Base-by-base conservation (phyloP, 2,113 vertebrate genomes). In the Corythornis cristatus region DNA sequence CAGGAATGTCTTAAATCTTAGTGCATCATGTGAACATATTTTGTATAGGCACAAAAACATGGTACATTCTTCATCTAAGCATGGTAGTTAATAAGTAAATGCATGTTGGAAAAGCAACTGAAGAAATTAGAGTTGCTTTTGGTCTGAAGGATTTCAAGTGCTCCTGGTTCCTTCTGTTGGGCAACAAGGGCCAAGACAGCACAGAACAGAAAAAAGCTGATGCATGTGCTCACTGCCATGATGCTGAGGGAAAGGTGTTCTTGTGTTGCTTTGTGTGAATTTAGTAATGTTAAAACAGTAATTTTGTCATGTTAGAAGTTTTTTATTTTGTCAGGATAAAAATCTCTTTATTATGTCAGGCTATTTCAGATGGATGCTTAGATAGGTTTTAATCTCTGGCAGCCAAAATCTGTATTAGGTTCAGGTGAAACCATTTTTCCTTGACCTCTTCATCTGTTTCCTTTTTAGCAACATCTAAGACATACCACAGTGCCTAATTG, bases 361-460 rank as follows among this genome's bases (percentile, higher is more conserved):
- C 9, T n/a, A 3, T 43, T 87, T 85, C 16, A 33, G 43, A 3
- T 74, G 28, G 23, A 16, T 62, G 3, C 51, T 51, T 50, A 13
- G 23, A 6, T 43, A 50, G n/a, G 18, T 93, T 93, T 93, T 87
- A 9, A 29, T 35, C 28, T 75, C 77, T 45, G 5, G 28, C 43
- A 51, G 66, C 51, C 70, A 56, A 43, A 74, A 70, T 74, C 28
- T 83, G 54, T 65, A 54, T 56, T 77, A 64, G 31, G 86, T 92
- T 86, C 83, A 85, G 78, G 31, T 87, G 76, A 88, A 88, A 58
- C 29, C 25, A 17, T 87, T 89, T 83, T 90, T 67, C 48, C 77
- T 51, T 88, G 80, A 83, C 76, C 76, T 93, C 61, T 80, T 90
- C 77, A 80, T 92, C 80, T 67, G 56, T 37, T 85, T 75, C 16